Conservation (phyloP, 2,888 invertebrate genomes). For the Cosmia pyralina region DNA sequence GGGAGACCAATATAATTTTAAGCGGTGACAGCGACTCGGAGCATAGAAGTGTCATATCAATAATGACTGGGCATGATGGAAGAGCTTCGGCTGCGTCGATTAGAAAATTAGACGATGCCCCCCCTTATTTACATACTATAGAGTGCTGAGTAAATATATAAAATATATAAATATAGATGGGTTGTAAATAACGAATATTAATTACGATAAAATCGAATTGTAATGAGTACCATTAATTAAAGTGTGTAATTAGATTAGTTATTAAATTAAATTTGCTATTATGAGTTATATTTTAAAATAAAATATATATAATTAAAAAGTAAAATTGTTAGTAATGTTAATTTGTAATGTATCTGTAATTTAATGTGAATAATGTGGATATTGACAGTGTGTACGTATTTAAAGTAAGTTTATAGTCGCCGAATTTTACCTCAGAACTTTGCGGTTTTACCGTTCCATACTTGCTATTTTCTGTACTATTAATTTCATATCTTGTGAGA, state of each 20-base stretch:
- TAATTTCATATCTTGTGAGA: conserved; percentile 23
- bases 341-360: conserved; percentile 20
- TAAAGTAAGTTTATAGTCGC: conserved; percentile 68
- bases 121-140: conserved; percentile 82
- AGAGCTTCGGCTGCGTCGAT: conserved; percentile 80
- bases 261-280: conserved; percentile 15
- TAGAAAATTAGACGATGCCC: conserved; percentile 80
- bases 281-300: conserved; percentile 5
- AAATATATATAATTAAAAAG: not conserved
- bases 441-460: conserved; percentile 48
- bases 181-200: conserved; percentile 56
- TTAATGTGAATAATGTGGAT: conserved; percentile 17
- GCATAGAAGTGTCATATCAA: conserved; percentile 87
- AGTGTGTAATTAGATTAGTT: conserved; percentile 14
- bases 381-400: conserved; percentile 35
- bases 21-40: conserved; percentile 88
- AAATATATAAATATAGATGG: conserved; percentile 43
- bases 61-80: conserved; percentile 83
- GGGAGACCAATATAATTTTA: conserved; percentile 86
- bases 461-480: conserved; percentile 42
- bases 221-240: conserved; percentile 29
- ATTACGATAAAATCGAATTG: conserved; percentile 19
- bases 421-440: conserved; percentile 75
- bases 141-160: conserved; percentile 75
- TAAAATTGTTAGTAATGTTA: conserved; percentile 6